Evolutionary conservation across 2,888 invertebrate genomes (phyloP), one percentile per base, ranked within the genome.

Genomic region (Mesorhabditis spiculigera): DNA sequence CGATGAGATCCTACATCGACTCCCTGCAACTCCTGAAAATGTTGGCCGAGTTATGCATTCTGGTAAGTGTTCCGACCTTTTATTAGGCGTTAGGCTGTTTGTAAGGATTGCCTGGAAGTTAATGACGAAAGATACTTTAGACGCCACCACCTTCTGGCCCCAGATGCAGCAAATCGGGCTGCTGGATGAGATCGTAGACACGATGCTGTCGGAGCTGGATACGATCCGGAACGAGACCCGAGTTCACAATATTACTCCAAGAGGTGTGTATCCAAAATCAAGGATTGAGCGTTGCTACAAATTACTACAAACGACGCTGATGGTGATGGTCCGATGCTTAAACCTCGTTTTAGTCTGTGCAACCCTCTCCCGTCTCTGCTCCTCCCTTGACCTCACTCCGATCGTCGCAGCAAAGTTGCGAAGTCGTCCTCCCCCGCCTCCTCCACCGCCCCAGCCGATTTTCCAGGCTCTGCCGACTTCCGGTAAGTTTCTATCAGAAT

Each of bases 121-220:
- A n/a, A n/a, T n/a, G n/a, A n/a, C n/a, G n/a, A n/a, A n/a, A 16
- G 42, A 42, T 13, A 44, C 67, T 81, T 5, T 68, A 80, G 82
- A 81, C 63, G 79, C 82, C 6, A 43, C 63, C 4, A 58, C 71
- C 10, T 83, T 82, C 68, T 82, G 83, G 84, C 67, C 73, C 5
- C 75, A 77, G 67, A 81, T 82, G 79, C 70, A 72, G 5, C 75
- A 79, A 8, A 43, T 77, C 63, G 79, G 79, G n/a, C 66, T 84
- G 41, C 61, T 82, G 62, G 83, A 85, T n/a, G 80, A 81, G 42
- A 70, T 83, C 41, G 71, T 82, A 65, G 77, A 81, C 62, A 67
- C 68, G 45, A 72, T 77, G 65, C 66, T 75, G 43, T 45, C 50
- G 6, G 70, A 70, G 63, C 45, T 70, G 16, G 50, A 45, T 44